Evolutionary conservation across 2,888 invertebrate genomes (phyloP).

Genomic region (Cephus runcator): DNA sequence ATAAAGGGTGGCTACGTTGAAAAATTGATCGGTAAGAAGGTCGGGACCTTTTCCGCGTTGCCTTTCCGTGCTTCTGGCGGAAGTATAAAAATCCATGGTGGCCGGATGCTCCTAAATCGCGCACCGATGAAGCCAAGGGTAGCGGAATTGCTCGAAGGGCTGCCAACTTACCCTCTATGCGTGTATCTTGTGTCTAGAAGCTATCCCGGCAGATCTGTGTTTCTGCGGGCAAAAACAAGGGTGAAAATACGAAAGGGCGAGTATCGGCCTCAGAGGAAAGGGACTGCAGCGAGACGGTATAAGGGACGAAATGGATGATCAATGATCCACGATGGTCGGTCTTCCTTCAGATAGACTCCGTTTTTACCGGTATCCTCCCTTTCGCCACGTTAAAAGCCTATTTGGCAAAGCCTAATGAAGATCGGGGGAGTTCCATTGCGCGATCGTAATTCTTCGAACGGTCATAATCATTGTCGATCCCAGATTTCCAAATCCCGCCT

Average conservation of each 20-base stretch:
- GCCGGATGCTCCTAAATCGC: background rate
- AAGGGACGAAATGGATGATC: conserved; percentile 27
- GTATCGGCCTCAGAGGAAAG: background rate
- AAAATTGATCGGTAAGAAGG: conserved; percentile 25
- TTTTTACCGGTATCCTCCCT: conserved; percentile 35
- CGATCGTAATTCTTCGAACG: background rate
- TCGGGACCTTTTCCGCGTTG: background rate
- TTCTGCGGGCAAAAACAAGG: conserved; percentile 17
- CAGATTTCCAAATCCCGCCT: background rate
- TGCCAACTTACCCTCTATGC: background rate
- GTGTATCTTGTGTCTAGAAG: background rate
- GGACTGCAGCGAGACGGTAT: conserved; percentile 8
- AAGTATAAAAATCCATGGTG: conserved; percentile 28
- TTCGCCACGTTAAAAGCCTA: conserved; percentile 38
- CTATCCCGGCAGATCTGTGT: background rate
- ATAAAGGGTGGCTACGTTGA: background rate
- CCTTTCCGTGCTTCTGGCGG: conserved; percentile 12
- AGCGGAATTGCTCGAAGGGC: background rate
- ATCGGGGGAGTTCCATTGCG: conserved; percentile 19
- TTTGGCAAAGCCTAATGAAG: conserved; percentile 31
- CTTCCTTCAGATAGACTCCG: conserved; percentile 19
- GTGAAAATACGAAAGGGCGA: conserved; percentile 25
- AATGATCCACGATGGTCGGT: conserved; percentile 21
- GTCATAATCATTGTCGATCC: background rate
- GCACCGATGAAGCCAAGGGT: background rate